Base-by-base conservation (phyloP, 2,113 vertebrate genomes). In the Cinclus mexicanus region DNA sequence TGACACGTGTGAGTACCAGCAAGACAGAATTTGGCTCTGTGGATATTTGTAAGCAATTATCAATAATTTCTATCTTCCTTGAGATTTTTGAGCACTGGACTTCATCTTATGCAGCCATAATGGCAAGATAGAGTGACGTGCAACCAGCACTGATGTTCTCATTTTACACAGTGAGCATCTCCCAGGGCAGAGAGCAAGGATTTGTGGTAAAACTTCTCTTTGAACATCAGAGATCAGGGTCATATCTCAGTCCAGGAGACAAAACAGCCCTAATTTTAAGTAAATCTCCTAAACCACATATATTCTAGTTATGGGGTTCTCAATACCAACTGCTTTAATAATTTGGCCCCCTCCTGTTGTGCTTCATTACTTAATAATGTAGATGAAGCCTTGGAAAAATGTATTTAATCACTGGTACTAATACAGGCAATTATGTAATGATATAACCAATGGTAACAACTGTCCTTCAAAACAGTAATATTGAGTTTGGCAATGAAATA, bases 401-500 rank as follows among this genome's bases (percentile, higher is more conserved):
- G n/a, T 61, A 57, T 82, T 85, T 88, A 81, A 88, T 71, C 23
- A 57, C 12, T 70, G 44, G 11, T 57, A 42, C 35, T 80, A 70
- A 60, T 52, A 44, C 5, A 44, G 49, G 23, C 29, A 78, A 50
- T 65, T 37, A 23, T 65, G 9, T 65, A 59, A 65, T 65, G 14
- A 37, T 52, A 65, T 9, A 53, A 76, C 31, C 44, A 79, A 39
- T 11, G 4, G 44, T 16, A 89, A 46, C 14, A 53, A 57, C 17
- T 67, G 25, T 63, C 68, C 81, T 89, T 87, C 37, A 63, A 83
- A 89, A 74, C 25, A 63, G 12, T 7, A 65, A 4, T 44, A 35
- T 74, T 94, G 55, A 47, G 20, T 78, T 84, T 67, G 25, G 26
- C 90, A 87, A 87, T n/a, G 5, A 94, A 92, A 65, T 49, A 33